Base-by-base conservation (phyloP, 1,140 invertebrate species). In the Pectinophora gossypiella region DNA sequence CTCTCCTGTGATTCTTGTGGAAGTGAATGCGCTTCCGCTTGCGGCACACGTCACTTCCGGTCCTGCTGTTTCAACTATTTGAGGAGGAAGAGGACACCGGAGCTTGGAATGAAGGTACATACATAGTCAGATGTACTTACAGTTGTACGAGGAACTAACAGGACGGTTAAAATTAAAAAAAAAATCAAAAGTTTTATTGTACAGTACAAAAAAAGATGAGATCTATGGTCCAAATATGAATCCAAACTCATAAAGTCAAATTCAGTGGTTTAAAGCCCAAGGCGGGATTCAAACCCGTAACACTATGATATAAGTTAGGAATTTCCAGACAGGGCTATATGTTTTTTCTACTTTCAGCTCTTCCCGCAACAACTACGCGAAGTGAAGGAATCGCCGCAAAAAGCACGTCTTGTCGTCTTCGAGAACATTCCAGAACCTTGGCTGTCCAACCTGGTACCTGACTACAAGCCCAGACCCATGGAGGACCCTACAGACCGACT, bases 1-100 rank as follows among this genome's bases (percentile, higher is more conserved):
- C 58, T 89, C 15, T 83, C 87, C 2, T 90, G 89, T 22, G 88
- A 89, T 50, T 89, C 89, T 2, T 90, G 89, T 42, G 89, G 89
- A 7, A 88, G 85, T 47, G 89, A 90, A 53, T 90, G 89, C 54
- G 75, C 82, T 27, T 77, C 77, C 16, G 87, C 89, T 0, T 90
- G 89, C 40, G 89, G 89, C n/a, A 90, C 89, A 0, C 80, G 89
- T 19, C 86, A 89, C 47, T 90, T 90, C 64, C 67, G 89, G 54
- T 72, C 83, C 0, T 87, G 85, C 63, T 87, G 85, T 54, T 87
- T 87, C 59, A 87, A 87, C 56, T 87, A 87, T 48, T 47, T 87
- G 5, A 67, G 76, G 54, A 78, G 68, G 68, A 82, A 82, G 38
- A 54, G 69, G 3, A 69, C 36, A 5, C 57, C 53, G n/a, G 64